Conservation (phyloP, 2,113 vertebrate species). For the Cyrtonyx montezumae region DNA sequence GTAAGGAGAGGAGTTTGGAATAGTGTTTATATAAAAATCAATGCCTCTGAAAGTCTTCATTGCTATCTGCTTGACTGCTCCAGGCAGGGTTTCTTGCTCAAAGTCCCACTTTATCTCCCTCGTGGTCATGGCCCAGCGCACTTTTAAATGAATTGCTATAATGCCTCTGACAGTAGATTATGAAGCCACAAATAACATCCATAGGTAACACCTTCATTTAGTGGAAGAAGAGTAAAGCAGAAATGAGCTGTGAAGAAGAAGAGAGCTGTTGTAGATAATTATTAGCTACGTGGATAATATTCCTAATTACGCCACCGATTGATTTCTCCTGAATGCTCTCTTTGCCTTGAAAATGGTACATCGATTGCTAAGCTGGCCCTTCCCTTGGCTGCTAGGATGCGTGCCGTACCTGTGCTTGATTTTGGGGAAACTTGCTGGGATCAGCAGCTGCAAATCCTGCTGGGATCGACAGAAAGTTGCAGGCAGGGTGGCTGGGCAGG, state of each 20-base stretch:
- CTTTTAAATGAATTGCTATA: background rate
- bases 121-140: background rate
- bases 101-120: background rate
- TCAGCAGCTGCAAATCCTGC: background rate
- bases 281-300: background rate
- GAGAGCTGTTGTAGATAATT: background rate
- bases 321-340: slow-evolving; percentile 18
- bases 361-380: background rate
- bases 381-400: background rate
- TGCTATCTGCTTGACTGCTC: slow-evolving; percentile 1
- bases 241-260: slow-evolving; percentile 53
- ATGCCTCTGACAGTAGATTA: background rate
- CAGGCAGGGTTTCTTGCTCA: slow-evolving; percentile 30
- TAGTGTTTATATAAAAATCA: background rate
- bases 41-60: background rate
- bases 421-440: background rate
- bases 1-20: background rate
- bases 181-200: background rate
- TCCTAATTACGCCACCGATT: background rate
- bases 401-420: fast-evolving
- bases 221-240: background rate
- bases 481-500: background rate
- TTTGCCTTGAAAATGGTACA: background rate
- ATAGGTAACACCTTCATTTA: slow-evolving; percentile 16
- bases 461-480: background rate